These are phyloP conservation scores for Aromia moschata DNA, from an alignment of 2,888 invertebrate species.

Conservation along the genomic window DNA sequence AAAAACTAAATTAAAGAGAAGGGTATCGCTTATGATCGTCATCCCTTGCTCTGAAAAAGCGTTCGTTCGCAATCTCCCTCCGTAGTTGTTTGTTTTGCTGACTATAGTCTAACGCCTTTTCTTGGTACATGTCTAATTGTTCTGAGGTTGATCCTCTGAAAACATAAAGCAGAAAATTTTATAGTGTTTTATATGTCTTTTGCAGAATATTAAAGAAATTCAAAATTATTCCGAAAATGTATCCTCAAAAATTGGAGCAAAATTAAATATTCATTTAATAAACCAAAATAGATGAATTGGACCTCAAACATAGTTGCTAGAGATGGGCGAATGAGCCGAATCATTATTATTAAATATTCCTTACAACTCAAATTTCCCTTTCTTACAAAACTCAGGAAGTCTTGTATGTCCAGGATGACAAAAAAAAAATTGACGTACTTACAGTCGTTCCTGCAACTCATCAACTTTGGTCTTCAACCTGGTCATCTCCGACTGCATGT, in stretches of 20 bases:
- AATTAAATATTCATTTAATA: no score
- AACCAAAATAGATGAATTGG: no score
- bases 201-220: no score
- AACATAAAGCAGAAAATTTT: slow-evolving; percentile 29
- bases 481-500: slow-evolving; percentile 71
- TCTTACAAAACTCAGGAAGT: no score
- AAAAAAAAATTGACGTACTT: slow-evolving; percentile 51
- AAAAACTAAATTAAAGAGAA: slow-evolving; percentile 49
- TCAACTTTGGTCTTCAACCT: slow-evolving; percentile 67
- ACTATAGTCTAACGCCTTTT: slow-evolving; percentile 66
- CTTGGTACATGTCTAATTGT: slow-evolving; percentile 65
- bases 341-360: no score
- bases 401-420: slow-evolving; percentile 1
- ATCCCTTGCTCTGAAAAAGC: slow-evolving; percentile 63
- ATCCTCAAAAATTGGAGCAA: no score
- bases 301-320: no score
- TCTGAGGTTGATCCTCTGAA: slow-evolving; percentile 51
- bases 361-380: no score
- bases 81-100: slow-evolving; percentile 66
- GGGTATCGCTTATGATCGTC: slow-evolving; percentile 60
- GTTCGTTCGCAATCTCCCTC: slow-evolving; percentile 66
- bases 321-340: no score
- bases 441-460: slow-evolving; percentile 66
- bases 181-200: no score
- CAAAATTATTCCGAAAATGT: no score